Percentiles rank a stretch among this genome's conserved stretches.
Conservation (phyloP, 2,113 vertebrate species). For the Silurus asotus region DNA sequence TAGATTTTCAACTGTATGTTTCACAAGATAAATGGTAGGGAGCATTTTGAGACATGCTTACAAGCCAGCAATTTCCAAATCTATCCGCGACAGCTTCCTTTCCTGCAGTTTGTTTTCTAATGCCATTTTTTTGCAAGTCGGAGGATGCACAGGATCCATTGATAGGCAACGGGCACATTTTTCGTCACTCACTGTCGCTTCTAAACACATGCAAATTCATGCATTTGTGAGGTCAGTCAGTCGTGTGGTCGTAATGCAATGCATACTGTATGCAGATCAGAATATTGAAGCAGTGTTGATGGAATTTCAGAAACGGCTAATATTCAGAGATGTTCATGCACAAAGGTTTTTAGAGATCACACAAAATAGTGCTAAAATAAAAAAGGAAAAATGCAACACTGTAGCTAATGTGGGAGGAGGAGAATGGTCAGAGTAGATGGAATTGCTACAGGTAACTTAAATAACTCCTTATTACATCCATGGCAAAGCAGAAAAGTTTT, state of each 20-base stretch:
- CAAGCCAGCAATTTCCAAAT: too few relatives aligned
- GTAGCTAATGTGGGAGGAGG: neutral
- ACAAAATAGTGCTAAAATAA: neutral
- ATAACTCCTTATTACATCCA: neutral
- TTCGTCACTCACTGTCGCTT: neutral
- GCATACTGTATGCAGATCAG: neutral
- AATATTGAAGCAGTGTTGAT: neutral
- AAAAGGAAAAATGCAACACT: neutral
- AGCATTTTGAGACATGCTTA: neutral
- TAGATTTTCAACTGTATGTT: neutral
- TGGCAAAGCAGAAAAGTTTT: neutral
- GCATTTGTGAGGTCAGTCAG: neutral
- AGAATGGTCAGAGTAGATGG: neutral
- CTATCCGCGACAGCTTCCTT: neutral
- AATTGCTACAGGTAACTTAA: neutral
- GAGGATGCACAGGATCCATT: neutral
- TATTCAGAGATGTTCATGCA: neutral
- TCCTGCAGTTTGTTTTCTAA: neutral
- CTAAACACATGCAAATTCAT: constrained; percentile 4
- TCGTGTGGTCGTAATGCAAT: neutral
- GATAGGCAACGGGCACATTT: neutral
- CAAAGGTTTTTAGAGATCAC: neutral
- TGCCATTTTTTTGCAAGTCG: neutral
- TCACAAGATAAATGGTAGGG: neutral
- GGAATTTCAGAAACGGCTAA: neutral